Evolutionary conservation across 2,888 invertebrate genomes (phyloP).

Genomic region (Nymphalis polychloros): DNA sequence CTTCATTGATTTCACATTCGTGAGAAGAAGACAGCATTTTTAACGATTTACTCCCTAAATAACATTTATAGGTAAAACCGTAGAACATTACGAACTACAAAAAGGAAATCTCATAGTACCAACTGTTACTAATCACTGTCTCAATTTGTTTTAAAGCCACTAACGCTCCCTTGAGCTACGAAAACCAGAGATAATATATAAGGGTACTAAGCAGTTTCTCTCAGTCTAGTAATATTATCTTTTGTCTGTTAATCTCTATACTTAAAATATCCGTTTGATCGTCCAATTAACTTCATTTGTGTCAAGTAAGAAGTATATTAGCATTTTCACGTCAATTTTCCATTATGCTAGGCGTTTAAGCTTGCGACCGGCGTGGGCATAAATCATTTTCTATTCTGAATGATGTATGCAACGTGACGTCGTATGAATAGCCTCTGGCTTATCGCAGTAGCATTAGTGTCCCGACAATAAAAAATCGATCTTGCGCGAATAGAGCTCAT

Average conservation of each 20-base stretch:
- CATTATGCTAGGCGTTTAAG: background rate
- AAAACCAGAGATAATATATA: conserved; percentile 27
- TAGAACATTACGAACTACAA: background rate
- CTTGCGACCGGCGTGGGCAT: background rate
- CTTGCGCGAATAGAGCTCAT: background rate
- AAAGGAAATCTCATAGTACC: conserved; percentile 1
- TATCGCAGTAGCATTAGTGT: background rate
- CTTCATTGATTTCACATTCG: too few relatives aligned
- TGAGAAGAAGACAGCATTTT: too few relatives aligned
- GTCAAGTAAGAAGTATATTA: background rate
- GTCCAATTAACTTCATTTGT: background rate
- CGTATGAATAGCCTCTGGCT: conserved; percentile 8
- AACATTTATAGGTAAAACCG: too few relatives aligned
- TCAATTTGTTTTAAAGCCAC: conserved; percentile 24
- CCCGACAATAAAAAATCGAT: conserved; percentile 4
- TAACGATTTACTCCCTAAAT: too few relatives aligned
- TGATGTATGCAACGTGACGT: conserved; percentile 1
- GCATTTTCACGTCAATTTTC: background rate
- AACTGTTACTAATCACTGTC: conserved; percentile 14
- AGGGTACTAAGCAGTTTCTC: conserved; percentile 27
- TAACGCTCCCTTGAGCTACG: conserved; percentile 21
- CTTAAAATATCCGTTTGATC: conserved; percentile 7
- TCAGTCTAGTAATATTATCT: conserved; percentile 23
- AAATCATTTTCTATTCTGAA: conserved; percentile 12
- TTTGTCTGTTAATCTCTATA: conserved; percentile 20